Conservation (phyloP, 2,888 invertebrate genomes). For the Acrobasis repandana region DNA sequence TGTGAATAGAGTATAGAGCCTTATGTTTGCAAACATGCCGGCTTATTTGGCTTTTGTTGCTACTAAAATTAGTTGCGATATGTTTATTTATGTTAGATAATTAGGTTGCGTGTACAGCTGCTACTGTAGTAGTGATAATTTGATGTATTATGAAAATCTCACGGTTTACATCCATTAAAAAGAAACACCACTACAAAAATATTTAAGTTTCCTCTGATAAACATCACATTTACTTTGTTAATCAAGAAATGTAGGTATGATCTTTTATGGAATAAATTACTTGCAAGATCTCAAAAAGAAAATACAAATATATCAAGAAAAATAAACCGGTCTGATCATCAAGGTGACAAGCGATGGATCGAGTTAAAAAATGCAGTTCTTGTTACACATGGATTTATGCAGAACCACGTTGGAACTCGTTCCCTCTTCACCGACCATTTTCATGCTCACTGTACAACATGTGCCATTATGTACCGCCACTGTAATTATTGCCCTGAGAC, state of each 20-base stretch:
- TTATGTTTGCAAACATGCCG: conserved; percentile 30
- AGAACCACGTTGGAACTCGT: conserved; percentile 25
- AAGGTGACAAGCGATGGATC: conserved; percentile 7
- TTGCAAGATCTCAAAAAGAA: not conserved
- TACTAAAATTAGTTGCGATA: conserved; percentile 23
- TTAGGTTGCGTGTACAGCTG: not conserved
- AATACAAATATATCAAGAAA: conserved; percentile 5
- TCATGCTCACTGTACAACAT: conserved; percentile 22
- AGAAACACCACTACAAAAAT: too few relatives aligned
- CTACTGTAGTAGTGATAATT: not conserved
- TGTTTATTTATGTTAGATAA: conserved; percentile 13
- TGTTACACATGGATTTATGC: conserved; percentile 15
- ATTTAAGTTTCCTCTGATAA: not conserved
- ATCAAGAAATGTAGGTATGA: not conserved
- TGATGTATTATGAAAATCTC: too few relatives aligned
- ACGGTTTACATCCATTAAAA: too few relatives aligned
- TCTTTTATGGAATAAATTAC: not conserved
- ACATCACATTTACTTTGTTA: not conserved
- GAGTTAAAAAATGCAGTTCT: conserved; percentile 17
- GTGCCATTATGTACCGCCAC: conserved; percentile 23
- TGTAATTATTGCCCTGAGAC: conserved; percentile 33
- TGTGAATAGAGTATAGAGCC: conserved; percentile 31
- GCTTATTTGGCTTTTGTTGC: conserved; percentile 24
- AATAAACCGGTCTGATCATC: conserved; percentile 15
- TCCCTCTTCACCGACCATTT: conserved; percentile 15